phyloP scores from a whole-genome alignment of 92 coral and sea anemone genomes.

The Palythoa grandiflora region DNA sequence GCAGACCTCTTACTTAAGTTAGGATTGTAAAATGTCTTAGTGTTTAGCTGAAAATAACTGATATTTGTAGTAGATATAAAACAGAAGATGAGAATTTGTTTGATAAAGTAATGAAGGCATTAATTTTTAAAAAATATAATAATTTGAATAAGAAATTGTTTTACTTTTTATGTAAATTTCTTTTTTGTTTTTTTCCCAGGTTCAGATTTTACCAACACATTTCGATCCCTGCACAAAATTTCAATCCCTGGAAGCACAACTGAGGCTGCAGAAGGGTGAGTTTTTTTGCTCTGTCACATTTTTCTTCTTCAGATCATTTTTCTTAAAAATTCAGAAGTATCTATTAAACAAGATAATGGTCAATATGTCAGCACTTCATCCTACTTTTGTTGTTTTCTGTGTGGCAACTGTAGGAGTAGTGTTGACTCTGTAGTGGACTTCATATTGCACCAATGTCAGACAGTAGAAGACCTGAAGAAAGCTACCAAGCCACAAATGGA shows the following conservation, averaged over 20 bases:
- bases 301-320: not conserved
- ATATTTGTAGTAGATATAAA: too few relatives aligned
- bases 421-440: constrained; percentile 67
- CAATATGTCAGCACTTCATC: not conserved
- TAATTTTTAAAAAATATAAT: too few relatives aligned
- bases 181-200: constrained; percentile 50
- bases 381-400: not conserved
- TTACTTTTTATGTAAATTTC: not conserved
- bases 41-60: too few relatives aligned
- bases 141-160: not conserved
- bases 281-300: not conserved
- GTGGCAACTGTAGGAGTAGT: constrained; percentile 8
- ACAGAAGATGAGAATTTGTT: too few relatives aligned
- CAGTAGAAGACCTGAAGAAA: constrained; percentile 77
- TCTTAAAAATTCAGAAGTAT: too few relatives aligned
- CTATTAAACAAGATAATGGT: too few relatives aligned
- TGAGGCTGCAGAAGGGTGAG: constrained; percentile 37
- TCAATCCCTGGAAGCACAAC: constrained; percentile 20
- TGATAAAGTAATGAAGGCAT: too few relatives aligned
- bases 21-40: too few relatives aligned
- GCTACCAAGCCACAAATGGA: constrained; percentile 67
- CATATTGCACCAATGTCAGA: constrained; percentile 84
- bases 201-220: constrained; percentile 85
- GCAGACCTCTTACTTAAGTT: too few relatives aligned
- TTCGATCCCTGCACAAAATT: constrained; percentile 67